Percentiles rank a stretch among this genome's conserved stretches.
Evolutionary conservation across 2,888 invertebrate genomes (phyloP).

Genomic region (Julus scandinavius): DNA sequence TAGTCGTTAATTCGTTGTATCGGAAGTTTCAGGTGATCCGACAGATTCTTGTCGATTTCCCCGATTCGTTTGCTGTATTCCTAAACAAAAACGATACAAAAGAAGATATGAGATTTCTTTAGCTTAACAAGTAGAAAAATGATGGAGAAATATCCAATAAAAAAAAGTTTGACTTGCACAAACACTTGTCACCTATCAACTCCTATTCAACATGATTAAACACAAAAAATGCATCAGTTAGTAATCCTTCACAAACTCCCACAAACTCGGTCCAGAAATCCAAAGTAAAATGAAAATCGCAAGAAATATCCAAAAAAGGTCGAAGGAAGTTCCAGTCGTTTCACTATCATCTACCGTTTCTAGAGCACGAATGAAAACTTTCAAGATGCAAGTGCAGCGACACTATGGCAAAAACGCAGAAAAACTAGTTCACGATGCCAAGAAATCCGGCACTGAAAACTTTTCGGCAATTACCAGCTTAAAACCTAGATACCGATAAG

Average conservation of each 20-base stretch:
- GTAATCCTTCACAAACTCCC: no score
- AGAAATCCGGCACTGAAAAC: not conserved
- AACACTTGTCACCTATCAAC: not conserved
- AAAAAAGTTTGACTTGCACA: not conserved
- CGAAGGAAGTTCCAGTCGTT: no score
- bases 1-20: slow-evolving; percentile 97
- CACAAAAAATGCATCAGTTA: no score
- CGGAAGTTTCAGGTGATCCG: slow-evolving; percentile 92
- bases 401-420: not conserved
- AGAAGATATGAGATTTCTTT: not conserved
- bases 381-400: not conserved
- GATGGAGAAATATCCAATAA: no score
- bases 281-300: no score
- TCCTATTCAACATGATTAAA: no score
- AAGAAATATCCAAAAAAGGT: no score
- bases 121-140: not conserved
- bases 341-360: no score
- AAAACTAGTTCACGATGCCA: not conserved
- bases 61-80: slow-evolving; percentile 83
- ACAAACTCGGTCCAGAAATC: no score
- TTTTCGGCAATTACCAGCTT: no score
- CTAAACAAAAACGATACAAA: slow-evolving; percentile 68
- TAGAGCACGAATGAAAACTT: not conserved
- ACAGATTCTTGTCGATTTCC: slow-evolving; percentile 84
- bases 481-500: no score